phyloP scores from a whole-genome alignment of 2,888 invertebrate species.

The Nomada fabriciana region DNA sequence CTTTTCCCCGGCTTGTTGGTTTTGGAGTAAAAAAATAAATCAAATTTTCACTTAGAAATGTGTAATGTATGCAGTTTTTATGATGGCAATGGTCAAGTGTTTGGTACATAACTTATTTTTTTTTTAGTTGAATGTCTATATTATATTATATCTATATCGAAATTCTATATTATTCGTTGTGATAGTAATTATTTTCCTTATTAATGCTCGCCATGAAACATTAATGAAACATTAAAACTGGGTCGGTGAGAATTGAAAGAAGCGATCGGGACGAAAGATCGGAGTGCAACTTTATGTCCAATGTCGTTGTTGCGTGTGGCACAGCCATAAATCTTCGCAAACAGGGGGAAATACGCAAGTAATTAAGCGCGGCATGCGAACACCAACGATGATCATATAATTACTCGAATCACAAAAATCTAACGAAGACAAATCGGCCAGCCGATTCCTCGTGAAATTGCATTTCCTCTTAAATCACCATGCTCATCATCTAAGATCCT shows the following conservation, averaged over 20 bases:
- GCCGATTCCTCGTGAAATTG: conserved; percentile 24
- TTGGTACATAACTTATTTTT: too few relatives aligned
- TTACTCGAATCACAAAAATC: conserved; percentile 50
- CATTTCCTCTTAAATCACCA: conserved; percentile 12
- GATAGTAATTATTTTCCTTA: too few relatives aligned
- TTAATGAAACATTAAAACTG: too few relatives aligned
- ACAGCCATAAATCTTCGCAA: conserved; percentile 57
- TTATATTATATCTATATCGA: too few relatives aligned
- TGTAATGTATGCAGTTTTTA: too few relatives aligned
- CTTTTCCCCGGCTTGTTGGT: too few relatives aligned
- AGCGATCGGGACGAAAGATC: conserved; percentile 30
- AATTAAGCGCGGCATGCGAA: conserved; percentile 54
- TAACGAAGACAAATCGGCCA: conserved; percentile 61
- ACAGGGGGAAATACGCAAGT: conserved; percentile 55
- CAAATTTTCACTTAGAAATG: too few relatives aligned
- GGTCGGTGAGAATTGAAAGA: neutral
- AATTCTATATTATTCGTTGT: too few relatives aligned
- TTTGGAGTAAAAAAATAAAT: too few relatives aligned
- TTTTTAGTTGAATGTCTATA: too few relatives aligned
- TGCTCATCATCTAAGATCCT: neutral
- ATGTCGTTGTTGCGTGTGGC: conserved; percentile 56
- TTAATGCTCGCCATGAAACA: neutral
- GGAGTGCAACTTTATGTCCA: conserved; percentile 16
- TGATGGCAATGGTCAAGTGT: too few relatives aligned
- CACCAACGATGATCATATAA: conserved; percentile 60